A percentile compares a stretch with the other conserved stretches of the same genome.
phyloP scores from a whole-genome alignment of 2,797 vertebrate genomes.

The Coluber constrictor region DNA sequence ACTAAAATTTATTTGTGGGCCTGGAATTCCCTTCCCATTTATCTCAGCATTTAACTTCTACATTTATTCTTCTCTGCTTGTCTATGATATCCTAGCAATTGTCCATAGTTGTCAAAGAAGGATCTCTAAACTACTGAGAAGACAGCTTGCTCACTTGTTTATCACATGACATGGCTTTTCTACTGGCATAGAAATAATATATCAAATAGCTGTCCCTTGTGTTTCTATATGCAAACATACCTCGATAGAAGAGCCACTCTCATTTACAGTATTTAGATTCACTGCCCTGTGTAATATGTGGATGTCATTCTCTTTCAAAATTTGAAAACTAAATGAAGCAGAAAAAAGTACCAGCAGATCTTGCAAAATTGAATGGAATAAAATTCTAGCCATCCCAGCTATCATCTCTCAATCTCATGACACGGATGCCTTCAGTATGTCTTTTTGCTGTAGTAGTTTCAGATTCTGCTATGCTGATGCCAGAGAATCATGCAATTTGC shows the following conservation, averaged over 20 bases:
- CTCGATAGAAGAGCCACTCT: not conserved
- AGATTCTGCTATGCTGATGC: not conserved
- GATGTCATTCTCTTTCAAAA: not conserved
- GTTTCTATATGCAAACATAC: not conserved
- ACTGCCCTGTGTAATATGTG: not conserved
- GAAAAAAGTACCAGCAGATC: not conserved
- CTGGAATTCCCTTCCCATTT: not conserved
- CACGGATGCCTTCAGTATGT: not conserved
- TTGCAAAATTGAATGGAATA: not conserved
- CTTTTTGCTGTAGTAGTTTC: not conserved
- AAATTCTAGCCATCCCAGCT: not conserved
- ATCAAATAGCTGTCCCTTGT: not conserved
- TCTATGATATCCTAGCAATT: not conserved
- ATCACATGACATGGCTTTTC: not conserved
- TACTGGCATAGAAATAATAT: not conserved
- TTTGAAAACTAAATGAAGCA: not conserved
- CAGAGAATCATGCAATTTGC: not conserved
- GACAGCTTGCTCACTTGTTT: not conserved
- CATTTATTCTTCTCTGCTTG: not conserved
- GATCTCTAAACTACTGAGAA: not conserved
- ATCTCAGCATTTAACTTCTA: not conserved
- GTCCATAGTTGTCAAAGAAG: not conserved
- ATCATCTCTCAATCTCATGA: not conserved
- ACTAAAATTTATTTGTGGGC: not conserved
- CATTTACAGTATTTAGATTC: not conserved